Evolutionary conservation across 2,113 vertebrate species (phyloP).

Genomic region (Manacus vitellinus): DNA sequence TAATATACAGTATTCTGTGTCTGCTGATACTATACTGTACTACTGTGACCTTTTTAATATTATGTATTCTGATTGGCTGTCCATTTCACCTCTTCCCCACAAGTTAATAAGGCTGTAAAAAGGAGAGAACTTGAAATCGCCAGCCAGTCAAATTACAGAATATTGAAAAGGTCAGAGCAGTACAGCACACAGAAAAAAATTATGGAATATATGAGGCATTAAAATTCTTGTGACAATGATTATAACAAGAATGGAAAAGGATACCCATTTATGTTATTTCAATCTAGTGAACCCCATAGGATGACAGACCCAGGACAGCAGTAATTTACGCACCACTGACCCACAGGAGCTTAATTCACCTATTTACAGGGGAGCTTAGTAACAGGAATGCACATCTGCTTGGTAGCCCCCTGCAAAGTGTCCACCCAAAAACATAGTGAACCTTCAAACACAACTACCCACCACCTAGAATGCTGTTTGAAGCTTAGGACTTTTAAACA

Average conservation of each 20-base stretch:
- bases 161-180: slow-evolving; percentile 84
- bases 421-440: not conserved
- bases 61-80: slow-evolving; percentile 79
- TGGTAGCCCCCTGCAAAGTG: not conserved
- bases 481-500: not conserved
- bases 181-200: slow-evolving; percentile 78
- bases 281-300: slow-evolving; percentile 67
- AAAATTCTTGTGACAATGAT: slow-evolving; percentile 84
- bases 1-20: slow-evolving; percentile 60
- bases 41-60: slow-evolving; percentile 78
- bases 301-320: slow-evolving; percentile 17
- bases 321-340: slow-evolving; percentile 29
- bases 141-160: slow-evolving; percentile 84
- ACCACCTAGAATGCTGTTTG: not conserved
- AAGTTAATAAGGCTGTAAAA: slow-evolving; percentile 85
- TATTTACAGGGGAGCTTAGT: slow-evolving; percentile 1
- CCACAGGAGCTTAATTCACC: slow-evolving; percentile 13
- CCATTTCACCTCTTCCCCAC: slow-evolving; percentile 74
- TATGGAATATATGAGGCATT: slow-evolving; percentile 83
- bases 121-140: slow-evolving; percentile 75
- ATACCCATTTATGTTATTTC: slow-evolving; percentile 73
- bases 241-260: slow-evolving; percentile 76
- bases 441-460: not conserved
- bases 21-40: slow-evolving; percentile 57
- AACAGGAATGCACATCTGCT: not conserved